Conservation (phyloP, 64 coral and sea anemone species). For the Orbicella faveolata region DNA sequence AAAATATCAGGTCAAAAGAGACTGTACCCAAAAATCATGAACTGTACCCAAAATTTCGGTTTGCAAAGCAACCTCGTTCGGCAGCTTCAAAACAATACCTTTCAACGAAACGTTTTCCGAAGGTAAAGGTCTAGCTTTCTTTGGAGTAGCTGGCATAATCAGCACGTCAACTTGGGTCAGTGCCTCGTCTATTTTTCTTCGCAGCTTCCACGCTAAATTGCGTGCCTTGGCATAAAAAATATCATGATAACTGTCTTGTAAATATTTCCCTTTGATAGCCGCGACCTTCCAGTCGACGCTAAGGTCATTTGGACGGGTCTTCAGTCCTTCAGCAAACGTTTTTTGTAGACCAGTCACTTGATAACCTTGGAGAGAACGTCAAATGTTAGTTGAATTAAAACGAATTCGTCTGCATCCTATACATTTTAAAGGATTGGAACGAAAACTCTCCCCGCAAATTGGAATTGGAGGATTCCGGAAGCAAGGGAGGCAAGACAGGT, state of each 20-base stretch:
- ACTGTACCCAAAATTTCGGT: no score
- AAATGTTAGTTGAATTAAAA: neutral
- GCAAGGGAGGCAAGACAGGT: no score
- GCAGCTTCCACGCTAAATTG: constrained; percentile 40
- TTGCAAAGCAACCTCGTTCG: no score
- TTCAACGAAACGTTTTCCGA: neutral
- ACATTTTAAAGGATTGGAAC: no score
- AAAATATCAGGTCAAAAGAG: no score
- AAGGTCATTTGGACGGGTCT: constrained; percentile 13
- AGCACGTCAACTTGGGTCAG: constrained; percentile 41
- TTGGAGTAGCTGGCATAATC: constrained; percentile 38
- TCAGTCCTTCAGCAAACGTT: constrained; percentile 23
- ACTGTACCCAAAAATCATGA: no score
- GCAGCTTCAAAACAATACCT: constrained; percentile 14
- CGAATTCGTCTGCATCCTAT: neutral
- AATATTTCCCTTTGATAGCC: constrained; percentile 41
- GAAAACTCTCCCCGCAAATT: no score
- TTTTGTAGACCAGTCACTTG: constrained; percentile 14
- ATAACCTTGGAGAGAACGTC: neutral
- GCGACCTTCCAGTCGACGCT: neutral
- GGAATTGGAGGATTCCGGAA: no score
- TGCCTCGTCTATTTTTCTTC: constrained; percentile 19
- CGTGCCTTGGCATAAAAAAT: constrained; percentile 33
- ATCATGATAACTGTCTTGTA: constrained; percentile 25
- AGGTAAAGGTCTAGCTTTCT: constrained; percentile 39